These are phyloP conservation scores for Macrochelys suwanniensis DNA, from an alignment of 2,797 vertebrate genomes.

Conservation along the genomic window DNA sequence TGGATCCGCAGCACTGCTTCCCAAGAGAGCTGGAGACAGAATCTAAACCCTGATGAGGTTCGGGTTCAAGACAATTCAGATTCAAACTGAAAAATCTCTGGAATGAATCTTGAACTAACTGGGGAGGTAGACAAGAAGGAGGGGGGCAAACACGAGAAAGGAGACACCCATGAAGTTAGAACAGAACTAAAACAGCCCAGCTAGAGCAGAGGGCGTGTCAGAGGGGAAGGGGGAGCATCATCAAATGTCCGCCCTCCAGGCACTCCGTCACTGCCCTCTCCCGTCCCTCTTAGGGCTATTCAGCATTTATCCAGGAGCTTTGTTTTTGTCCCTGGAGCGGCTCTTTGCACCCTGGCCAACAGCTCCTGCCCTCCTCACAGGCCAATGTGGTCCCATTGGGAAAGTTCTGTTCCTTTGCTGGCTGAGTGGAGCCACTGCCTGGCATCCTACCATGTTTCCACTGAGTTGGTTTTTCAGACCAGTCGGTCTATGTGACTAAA, in stretches of 20 bases:
- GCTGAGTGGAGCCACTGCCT: background rate
- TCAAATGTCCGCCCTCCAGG: no score
- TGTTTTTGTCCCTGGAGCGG: no score
- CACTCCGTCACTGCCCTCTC: no score
- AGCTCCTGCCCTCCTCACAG: no score
- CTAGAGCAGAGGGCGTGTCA: background rate
- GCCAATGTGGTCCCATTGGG: no score
- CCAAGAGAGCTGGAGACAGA: background rate
- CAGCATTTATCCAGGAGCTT: no score
- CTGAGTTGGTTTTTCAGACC: background rate
- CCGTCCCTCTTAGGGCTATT: background rate
- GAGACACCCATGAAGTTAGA: background rate
- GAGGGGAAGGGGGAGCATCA: no score
- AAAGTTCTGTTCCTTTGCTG: background rate
- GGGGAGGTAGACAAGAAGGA: background rate
- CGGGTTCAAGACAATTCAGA: background rate
- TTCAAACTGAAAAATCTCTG: background rate
- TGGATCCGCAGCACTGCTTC: rapidly evolving
- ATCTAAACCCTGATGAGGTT: background rate
- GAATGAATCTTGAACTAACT: background rate
- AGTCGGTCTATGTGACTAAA: no score
- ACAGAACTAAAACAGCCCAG: background rate
- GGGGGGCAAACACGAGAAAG: background rate
- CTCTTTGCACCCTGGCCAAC: background rate
- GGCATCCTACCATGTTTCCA: background rate